phyloP scores from a whole-genome alignment of 2,888 invertebrate species.

The Bedellia somnulentella region DNA sequence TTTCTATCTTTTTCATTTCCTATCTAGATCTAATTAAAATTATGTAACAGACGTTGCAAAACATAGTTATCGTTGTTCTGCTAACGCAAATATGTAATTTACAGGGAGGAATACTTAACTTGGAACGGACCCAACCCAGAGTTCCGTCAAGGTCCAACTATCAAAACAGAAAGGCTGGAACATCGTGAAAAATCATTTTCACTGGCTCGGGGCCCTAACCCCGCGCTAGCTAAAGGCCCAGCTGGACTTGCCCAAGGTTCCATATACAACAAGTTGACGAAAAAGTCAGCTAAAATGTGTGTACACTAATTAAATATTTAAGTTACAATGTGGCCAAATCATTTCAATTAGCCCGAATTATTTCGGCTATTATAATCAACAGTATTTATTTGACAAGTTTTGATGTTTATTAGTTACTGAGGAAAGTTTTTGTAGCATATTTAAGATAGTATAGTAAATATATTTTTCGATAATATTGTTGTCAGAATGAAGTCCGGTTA shows the following conservation, averaged over 20 bases:
- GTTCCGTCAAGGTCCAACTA: constrained; percentile 55
- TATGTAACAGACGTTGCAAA: neutral
- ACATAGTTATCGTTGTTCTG: neutral
- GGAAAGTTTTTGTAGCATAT: too few species aligned
- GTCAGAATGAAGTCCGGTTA: too few species aligned
- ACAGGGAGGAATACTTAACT: constrained; percentile 77
- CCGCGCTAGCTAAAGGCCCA: constrained; percentile 72
- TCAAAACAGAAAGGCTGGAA: constrained; percentile 56
- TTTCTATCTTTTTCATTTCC: too few species aligned
- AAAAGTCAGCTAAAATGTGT: constrained; percentile 41
- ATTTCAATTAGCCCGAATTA: too few species aligned
- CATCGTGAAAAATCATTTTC: constrained; percentile 28
- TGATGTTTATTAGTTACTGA: too few species aligned
- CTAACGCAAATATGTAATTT: constrained; percentile 13
- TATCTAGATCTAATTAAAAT: neutral
- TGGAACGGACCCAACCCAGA: constrained; percentile 81
- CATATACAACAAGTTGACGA: constrained; percentile 70
- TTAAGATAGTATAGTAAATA: too few species aligned
- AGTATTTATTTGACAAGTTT: too few species aligned
- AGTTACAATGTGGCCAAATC: too few species aligned
- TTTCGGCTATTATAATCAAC: too few species aligned
- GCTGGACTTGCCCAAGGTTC: constrained; percentile 77
- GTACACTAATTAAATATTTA: constrained; percentile 10
- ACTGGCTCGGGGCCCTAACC: constrained; percentile 66
- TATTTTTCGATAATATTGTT: too few species aligned